Percentiles rank a stretch among this genome's conserved stretches.
Conservation (phyloP, 2,888 invertebrate genomes). For the Synanthedon formicaeformis region DNA sequence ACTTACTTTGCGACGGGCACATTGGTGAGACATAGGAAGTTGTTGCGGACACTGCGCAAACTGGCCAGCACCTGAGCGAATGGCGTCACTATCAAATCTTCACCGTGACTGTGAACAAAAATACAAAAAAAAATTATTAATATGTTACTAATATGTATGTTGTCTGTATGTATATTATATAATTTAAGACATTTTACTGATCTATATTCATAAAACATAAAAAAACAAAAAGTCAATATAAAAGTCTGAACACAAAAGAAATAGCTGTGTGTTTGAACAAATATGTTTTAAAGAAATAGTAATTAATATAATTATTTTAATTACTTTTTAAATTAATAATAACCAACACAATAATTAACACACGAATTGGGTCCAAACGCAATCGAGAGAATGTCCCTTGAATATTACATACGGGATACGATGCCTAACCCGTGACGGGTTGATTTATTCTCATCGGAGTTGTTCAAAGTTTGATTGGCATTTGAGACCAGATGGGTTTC, state of each 20-base stretch:
- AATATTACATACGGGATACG: neutral
- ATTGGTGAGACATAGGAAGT: constrained; percentile 97
- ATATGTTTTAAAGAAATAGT: too few species aligned
- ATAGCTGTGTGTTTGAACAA: too few species aligned
- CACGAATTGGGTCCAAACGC: too few species aligned
- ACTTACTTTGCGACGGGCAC: constrained; percentile 90
- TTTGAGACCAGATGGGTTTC: constrained; percentile 7
- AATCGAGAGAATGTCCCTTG: too few species aligned
- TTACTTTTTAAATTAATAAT: too few species aligned
- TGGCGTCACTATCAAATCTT: constrained; percentile 99
- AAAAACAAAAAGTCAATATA: too few species aligned
- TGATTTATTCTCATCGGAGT: constrained; percentile 3
- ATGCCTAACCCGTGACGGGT: neutral
- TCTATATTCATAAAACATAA: too few species aligned
- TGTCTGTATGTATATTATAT: too few species aligned
- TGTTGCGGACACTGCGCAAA: constrained; percentile 97
- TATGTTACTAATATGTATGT: neutral
- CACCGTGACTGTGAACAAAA: constrained; percentile 85
- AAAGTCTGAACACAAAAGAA: too few species aligned
- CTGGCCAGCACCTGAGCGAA: constrained; percentile 99
- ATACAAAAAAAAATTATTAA: constrained; percentile 7
- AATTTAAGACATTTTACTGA: too few species aligned
- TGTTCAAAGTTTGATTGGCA: constrained; percentile 16
- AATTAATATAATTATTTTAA: too few species aligned
- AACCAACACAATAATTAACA: too few species aligned